Evolutionary conservation across 2,113 vertebrate genomes (phyloP), one percentile per base, ranked within the genome.

Genomic region (Leucopsar rothschildi): DNA sequence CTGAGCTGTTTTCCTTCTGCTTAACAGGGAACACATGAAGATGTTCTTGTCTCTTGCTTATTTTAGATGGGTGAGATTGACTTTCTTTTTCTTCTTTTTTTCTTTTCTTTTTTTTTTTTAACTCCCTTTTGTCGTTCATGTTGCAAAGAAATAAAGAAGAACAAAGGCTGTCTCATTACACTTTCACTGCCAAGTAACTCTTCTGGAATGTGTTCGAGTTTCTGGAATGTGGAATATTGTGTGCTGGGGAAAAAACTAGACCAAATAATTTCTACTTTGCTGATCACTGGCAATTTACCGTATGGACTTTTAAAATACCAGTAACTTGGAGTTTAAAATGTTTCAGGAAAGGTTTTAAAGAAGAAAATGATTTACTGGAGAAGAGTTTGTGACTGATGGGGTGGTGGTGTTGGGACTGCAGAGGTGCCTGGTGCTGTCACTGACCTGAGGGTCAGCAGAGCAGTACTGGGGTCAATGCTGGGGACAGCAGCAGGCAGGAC

Each of bases 61-160:
- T 65, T 89, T 81, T 45, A 68, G 65, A 37, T 82, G 73, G 27
- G 11, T 4, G 8, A 71, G 19, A 23, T 28, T 45, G 55, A 23
- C 22, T 17, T 14, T 5, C 33, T n/a, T 35, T 12, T 11, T 21
- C 19, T 14, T 29, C 50, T 52, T 17, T 28, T 52, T 3, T 52
- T 37, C 37, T 37, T 37, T 37, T 37, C 37, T 52, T 28, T 18
- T 25, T 56, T 25, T 56, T n/a, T 7, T 27, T 13, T 1, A 7
- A 6, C 21, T 57, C 12, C 1, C 14, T 80, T 39, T 21, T 61
- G 25, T 27, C 1, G 5, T 7, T 70, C 27, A 9, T 1, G 3
- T 40, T 59, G 20, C 59, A 59, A 33, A 72, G 53, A 39, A 82
- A 33, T 10, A 60, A 70, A 12, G 53, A 29, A 84, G 33, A 15